A percentile compares a stretch with the other conserved stretches of the same genome.
Evolutionary conservation across 2,888 invertebrate genomes (phyloP).

Genomic region (Julus scandinavius): DNA sequence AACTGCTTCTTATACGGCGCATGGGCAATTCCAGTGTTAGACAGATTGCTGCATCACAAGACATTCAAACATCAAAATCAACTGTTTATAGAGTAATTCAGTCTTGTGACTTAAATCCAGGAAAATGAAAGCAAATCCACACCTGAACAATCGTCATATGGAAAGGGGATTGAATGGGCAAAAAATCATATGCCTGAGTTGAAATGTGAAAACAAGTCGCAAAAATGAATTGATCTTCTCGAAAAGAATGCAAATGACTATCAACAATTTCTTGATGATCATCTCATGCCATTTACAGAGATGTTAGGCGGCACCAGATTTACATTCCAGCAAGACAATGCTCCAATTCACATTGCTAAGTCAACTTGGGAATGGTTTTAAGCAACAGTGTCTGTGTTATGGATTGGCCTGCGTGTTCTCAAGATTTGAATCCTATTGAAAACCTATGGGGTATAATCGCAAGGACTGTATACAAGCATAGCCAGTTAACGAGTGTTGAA

Average conservation of each 20-base stretch:
- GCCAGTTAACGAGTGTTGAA: no score
- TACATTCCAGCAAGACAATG: no score
- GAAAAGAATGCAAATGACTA: constrained; percentile 13
- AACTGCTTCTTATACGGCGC: neutral
- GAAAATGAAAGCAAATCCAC: neutral
- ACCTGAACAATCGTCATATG: no score
- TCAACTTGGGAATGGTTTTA: no score
- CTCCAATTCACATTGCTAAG: no score
- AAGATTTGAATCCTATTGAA: neutral
- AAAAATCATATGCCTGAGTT: neutral
- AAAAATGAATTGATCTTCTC: neutral
- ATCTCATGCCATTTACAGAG: constrained; percentile 22
- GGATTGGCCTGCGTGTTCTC: neutral
- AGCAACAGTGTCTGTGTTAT: neutral
- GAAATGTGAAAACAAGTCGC: neutral
- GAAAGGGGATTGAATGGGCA: no score
- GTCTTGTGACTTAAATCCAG: neutral
- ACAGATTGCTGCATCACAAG: neutral
- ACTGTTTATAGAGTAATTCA: neutral
- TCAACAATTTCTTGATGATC: neutral
- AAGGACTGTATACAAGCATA: no score
- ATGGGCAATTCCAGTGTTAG: neutral
- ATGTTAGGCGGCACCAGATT: neutral
- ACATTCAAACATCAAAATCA: neutral
- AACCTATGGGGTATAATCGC: neutral